A percentile compares a stretch with the other conserved stretches of the same genome.
Conservation (phyloP, 2,113 vertebrate genomes). For the Pedetes capensis region DNA sequence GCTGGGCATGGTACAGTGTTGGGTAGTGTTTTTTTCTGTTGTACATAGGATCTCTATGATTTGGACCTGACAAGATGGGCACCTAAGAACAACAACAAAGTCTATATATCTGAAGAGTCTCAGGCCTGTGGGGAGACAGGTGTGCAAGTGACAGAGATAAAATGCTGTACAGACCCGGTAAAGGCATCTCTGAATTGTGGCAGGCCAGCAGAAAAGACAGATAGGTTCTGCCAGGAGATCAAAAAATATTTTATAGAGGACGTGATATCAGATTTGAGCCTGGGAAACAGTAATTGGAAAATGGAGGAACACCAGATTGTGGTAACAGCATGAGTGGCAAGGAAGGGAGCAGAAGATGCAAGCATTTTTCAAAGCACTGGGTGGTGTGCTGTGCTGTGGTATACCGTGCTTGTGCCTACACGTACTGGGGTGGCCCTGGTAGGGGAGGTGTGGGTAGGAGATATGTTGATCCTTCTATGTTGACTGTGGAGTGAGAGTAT, state of each 20-base stretch:
- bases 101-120: neutral
- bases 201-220: neutral
- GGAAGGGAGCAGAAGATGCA: neutral
- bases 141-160: neutral
- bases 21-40: no score
- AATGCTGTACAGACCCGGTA: neutral
- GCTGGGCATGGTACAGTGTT: no score
- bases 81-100: no score
- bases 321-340: neutral
- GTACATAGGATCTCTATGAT: no score
- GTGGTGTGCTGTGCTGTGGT: no score
- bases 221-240: neutral
- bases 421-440: no score
- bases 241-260: neutral
- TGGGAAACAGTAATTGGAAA: neutral
- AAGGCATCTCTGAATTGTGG: neutral
- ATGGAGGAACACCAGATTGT: neutral
- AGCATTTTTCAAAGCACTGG: neutral
- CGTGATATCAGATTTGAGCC: neutral
- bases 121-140: neutral
- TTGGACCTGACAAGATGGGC: no score
- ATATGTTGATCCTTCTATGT: neutral
- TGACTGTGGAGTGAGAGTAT: neutral
- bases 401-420: neutral
- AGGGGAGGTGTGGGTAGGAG: neutral